A percentile compares a stretch with the other conserved stretches of the same genome.
Conservation (phyloP, 2,797 vertebrate genomes). For the Characodon lateralis region DNA sequence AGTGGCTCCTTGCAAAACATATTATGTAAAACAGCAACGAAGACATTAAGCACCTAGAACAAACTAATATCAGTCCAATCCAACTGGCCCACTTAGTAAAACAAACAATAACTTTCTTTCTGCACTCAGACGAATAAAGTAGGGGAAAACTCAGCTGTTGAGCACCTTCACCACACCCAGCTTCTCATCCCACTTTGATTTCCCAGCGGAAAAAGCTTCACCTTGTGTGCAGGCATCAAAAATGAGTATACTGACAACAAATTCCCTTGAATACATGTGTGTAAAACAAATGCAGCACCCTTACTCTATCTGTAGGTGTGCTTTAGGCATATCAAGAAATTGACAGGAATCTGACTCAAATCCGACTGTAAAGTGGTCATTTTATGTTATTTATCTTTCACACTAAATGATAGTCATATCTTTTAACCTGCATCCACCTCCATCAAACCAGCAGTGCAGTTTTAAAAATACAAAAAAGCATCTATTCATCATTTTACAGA, state of each 20-base stretch:
- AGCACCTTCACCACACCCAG: slow-evolving; percentile 12
- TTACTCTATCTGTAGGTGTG: slow-evolving; percentile 9
- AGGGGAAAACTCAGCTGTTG: slow-evolving; percentile 20
- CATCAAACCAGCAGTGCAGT: not conserved
- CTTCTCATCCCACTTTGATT: slow-evolving; percentile 48
- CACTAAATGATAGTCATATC: not conserved
- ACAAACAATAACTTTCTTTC: slow-evolving; percentile 21
- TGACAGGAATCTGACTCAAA: not conserved
- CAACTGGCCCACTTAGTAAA: not conserved
- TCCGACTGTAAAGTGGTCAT: not conserved
- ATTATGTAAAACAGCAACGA: slow-evolving; percentile 56
- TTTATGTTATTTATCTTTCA: not conserved
- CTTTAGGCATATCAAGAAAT: not conserved
- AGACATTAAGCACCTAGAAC: slow-evolving; percentile 22
- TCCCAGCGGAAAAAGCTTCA: slow-evolving; percentile 49
- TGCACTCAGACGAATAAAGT: not conserved
- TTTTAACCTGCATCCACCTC: not conserved
- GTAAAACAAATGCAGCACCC: slow-evolving; percentile 17
- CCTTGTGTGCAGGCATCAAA: slow-evolving; percentile 37
- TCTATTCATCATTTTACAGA: not conserved
- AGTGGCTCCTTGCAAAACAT: slow-evolving; percentile 56
- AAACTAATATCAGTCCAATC: not conserved
- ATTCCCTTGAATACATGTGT: slow-evolving; percentile 24
- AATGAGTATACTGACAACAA: slow-evolving; percentile 34
- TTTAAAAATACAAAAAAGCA: not conserved